Evolutionary conservation across 1,140 invertebrate genomes (phyloP), one percentile per base, ranked within the genome.

Genomic region (Carposina sasakii): DNA sequence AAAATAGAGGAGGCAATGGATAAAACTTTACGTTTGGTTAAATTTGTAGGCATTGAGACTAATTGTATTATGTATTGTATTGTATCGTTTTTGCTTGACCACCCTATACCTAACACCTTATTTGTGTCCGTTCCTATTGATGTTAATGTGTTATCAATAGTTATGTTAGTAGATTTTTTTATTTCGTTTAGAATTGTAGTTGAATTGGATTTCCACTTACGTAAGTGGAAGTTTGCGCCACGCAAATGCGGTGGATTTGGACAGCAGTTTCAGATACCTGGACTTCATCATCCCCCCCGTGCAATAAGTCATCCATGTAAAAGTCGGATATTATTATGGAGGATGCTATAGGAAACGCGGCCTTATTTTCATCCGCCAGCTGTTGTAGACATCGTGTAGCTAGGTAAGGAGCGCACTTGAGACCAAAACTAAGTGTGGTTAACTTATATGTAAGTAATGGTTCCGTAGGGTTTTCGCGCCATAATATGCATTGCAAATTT

Each of bases 401-500:
- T 19, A 52, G 24, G 15, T 45, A 26, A 3, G 49, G 47, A 15
- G 47, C 47, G 4, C n/a, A 10, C 13, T 49, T 49, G 13, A 49
- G 42, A 1, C 47, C 47, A 33, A 59, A 71, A 2, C 56, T 67
- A 13, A 71, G 42, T 9, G 58, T 66, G 8, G 52, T 61, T 13
- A 73, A 47, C 17, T 34, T 23, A 42, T 52, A 74, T 8, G 23
- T 52, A 9, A 50, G 9, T 6, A 78, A 39, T 8, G 52, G 31
- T 24, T 65, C 12, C 2, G 17, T 20, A 22, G 36, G 19, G 15
- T 51, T 24, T 5, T 53, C 34, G 22, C 62, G 34, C 67, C 73
- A 75, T 1, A 75, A 12, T 16, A 75, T 64, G 34, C 66, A 48
- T 26, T 71, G 67, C 16, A 64, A 47, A n/a, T 61, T 41, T 21